These are phyloP conservation scores for Chironomus striatipennis DNA, from an alignment of 1,140 invertebrate species.

Conservation along the genomic window DNA sequence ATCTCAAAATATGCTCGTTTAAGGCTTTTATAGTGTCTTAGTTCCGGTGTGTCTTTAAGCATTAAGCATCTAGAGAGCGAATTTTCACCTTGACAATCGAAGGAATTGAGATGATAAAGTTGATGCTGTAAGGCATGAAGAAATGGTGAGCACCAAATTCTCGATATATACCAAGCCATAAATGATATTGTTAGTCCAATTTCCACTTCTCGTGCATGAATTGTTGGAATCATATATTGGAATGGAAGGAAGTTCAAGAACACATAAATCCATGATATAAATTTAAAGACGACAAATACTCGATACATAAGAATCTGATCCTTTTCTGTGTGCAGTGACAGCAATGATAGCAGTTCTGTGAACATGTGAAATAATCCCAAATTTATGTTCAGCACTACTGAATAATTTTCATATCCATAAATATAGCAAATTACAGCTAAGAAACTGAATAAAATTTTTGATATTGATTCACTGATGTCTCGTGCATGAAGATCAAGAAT, in stretches of 20 bases:
- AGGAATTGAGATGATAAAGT: not conserved
- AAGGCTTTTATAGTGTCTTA: not conserved
- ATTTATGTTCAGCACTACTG: not conserved
- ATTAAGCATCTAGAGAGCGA: not conserved
- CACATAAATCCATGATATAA: not conserved
- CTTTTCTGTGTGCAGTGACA: not conserved
- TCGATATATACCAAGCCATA: slow-evolving; percentile 8
- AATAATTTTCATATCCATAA: slow-evolving; percentile 18
- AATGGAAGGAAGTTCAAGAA: not conserved
- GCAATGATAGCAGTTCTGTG: not conserved
- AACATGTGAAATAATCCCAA: slow-evolving; percentile 4
- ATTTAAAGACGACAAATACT: not conserved
- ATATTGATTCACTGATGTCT: not conserved
- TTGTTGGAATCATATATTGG: slow-evolving; percentile 10
- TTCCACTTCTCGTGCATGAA: not conserved
- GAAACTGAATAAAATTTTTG: not conserved
- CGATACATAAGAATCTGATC: slow-evolving; percentile 1
- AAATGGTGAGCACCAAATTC: not conserved
- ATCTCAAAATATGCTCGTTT: not conserved
- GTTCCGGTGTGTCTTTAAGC: slow-evolving; percentile 3
- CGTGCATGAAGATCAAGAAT: not conserved
- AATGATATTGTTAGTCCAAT: not conserved
- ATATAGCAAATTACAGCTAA: not conserved
- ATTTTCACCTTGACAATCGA: not conserved
- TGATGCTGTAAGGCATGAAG: not conserved